Evolutionary conservation across 1,140 invertebrate genomes (phyloP).

Genomic region (Subanguina moxae): DNA sequence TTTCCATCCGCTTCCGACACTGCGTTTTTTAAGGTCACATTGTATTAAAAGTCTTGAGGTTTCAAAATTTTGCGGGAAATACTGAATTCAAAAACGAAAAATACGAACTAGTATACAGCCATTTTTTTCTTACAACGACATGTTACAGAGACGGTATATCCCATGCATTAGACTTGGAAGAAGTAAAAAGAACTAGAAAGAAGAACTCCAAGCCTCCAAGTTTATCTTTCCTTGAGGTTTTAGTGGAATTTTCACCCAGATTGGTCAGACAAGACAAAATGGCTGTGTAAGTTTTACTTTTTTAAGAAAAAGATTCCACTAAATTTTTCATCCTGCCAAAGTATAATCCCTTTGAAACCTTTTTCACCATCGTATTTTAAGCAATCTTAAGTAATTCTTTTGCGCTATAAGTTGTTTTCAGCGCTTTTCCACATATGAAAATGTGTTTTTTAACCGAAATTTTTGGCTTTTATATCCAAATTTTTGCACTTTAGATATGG

Average conservation of each 20-base stretch:
- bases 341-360: neutral
- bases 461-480: neutral
- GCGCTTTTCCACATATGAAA: too few relatives aligned
- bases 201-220: constrained; percentile 5
- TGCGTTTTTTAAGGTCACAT: too few relatives aligned
- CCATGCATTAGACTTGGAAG: constrained; percentile 33
- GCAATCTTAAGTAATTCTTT: too few relatives aligned
- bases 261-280: constrained; percentile 42
- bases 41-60: constrained; percentile 3
- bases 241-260: constrained; percentile 44
- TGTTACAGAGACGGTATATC: constrained; percentile 34
- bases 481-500: too few relatives aligned
- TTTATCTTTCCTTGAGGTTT: constrained; percentile 38
- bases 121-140: neutral
- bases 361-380: constrained; percentile 2
- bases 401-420: too few relatives aligned
- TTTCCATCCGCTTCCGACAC: too few relatives aligned
- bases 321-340: neutral
- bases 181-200: constrained; percentile 9
- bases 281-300: constrained; percentile 34
- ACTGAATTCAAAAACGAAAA: too few relatives aligned
- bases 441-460: too few relatives aligned
- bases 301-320: neutral
- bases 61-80: neutral
- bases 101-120: too few relatives aligned